These are phyloP conservation scores for Thunnus albacares DNA, from an alignment of 2,797 vertebrate genomes.

Conservation along the genomic window DNA sequence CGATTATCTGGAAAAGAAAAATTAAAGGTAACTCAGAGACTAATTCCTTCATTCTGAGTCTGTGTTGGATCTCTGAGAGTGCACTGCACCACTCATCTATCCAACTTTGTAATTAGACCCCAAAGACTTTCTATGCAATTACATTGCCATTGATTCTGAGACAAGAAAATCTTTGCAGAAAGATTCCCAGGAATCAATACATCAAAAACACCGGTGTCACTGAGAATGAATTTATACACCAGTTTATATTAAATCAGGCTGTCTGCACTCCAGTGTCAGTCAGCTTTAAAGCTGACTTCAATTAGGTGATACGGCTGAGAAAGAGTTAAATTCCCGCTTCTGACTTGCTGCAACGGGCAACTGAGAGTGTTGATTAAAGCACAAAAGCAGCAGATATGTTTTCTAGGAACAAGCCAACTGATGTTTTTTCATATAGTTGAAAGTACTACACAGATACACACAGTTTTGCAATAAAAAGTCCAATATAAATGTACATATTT, in stretches of 20 bases:
- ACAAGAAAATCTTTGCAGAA: constrained; percentile 66
- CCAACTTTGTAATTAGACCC: constrained; percentile 74
- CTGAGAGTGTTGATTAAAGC: constrained; percentile 52
- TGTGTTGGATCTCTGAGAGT: constrained; percentile 39
- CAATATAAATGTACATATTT: constrained; percentile 23
- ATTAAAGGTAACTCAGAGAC: constrained; percentile 6
- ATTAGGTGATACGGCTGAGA: constrained; percentile 50
- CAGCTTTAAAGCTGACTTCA: constrained; percentile 56
- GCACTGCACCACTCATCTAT: constrained; percentile 50
- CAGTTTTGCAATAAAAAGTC: background rate
- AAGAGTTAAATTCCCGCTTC: constrained; percentile 50
- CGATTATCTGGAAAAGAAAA: constrained; percentile 7
- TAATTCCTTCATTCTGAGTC: constrained; percentile 19
- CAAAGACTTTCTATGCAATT: constrained; percentile 75
- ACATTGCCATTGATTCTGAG: constrained; percentile 73
- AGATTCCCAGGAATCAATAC: constrained; percentile 78
- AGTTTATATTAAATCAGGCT: constrained; percentile 53
- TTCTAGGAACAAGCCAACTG: constrained; percentile 20
- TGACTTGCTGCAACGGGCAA: constrained; percentile 27
- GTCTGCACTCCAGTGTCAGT: constrained; percentile 34
- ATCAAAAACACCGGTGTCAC: constrained; percentile 58
- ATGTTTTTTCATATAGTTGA: background rate
- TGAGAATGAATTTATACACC: constrained; percentile 55
- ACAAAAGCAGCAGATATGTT: constrained; percentile 23
- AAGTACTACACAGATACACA: background rate